Base-by-base conservation (phyloP, 1,140 invertebrate genomes). In the Temnothorax nylanderi region DNA sequence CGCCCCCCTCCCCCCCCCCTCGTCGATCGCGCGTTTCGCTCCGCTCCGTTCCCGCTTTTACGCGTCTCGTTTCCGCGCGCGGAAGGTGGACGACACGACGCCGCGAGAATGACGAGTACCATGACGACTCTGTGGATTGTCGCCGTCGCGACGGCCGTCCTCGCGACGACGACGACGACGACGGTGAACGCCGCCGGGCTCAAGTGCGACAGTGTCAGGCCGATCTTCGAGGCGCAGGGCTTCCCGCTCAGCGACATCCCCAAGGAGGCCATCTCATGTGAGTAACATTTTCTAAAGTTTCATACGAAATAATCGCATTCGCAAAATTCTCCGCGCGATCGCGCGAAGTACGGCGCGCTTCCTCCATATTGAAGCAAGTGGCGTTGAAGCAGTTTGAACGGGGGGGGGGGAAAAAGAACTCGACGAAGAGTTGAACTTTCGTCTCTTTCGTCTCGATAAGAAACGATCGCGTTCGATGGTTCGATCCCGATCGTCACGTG, bases 241-340 rank as follows among this genome's bases (percentile, higher is more conserved):
- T 95, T 95, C 91, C 94, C 94, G 54, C 86, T 92, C 62, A 94
- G 90, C 71, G 94, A 95, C 26, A 95, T 95, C 90, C 95, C 95
- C 7, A 94, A 94, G 86, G 94, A 94, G 49, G 93, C 94, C 7
- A 92, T 95, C 41, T 93, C 94, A 92, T 95, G 95, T 95, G 85
- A 95, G 94, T 91, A 21, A 18, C 37, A 3, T 18, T 26, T 69
- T 16, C 4, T 10, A 0, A 21, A 16, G 21, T 69, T 69, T 26
- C 3, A 8, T 3, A 5, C 21, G 4, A 54, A 54, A 2, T 18
- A 65, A 21, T n/a, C 7, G 54, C 18, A 13, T 6, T 54, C 51
- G 13, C 0, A 49, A 13, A 34, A 18, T 26, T 34, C 16, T n/a
- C 16, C 7, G 62, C 32, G 62, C 16, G 49, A 54, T 37, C 4